Percentiles rank a stretch among this genome's conserved stretches.
phyloP scores from a whole-genome alignment of 2,888 invertebrate genomes.

The Lasioglossum villosulum region DNA sequence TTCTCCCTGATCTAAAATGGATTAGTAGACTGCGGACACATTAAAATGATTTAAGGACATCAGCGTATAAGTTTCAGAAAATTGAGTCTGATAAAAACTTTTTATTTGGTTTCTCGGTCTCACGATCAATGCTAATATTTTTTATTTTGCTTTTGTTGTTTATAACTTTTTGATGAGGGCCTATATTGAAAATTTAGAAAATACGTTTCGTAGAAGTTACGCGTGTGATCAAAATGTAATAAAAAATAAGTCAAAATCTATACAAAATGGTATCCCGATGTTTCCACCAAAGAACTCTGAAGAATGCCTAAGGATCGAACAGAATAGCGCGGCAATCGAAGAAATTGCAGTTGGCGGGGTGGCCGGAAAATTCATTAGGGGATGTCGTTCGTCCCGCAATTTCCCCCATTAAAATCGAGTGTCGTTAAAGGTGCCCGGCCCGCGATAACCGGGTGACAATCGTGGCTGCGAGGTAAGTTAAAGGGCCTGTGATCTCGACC shows the following conservation, averaged over 20 bases:
- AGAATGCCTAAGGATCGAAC: background rate
- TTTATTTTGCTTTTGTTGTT: no score
- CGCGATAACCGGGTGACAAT: slow-evolving; percentile 13
- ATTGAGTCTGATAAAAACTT: no score
- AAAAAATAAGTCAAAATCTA: background rate
- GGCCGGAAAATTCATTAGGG: slow-evolving; percentile 16
- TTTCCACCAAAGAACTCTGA: background rate
- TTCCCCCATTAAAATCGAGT: slow-evolving; percentile 35
- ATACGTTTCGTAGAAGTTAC: no score
- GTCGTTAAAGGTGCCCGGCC: slow-evolving; percentile 10
- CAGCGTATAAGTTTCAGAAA: no score
- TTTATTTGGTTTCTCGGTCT: no score
- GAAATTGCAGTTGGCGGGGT: background rate
- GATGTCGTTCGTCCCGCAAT: slow-evolving; percentile 1
- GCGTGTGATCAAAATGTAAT: no score
- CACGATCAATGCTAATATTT: no score
- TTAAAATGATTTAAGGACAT: no score
- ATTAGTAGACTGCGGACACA: background rate
- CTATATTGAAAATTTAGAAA: no score
- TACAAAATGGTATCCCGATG: background rate
- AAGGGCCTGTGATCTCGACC: background rate
- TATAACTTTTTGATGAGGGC: no score
- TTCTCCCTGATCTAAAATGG: background rate
- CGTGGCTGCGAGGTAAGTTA: background rate
- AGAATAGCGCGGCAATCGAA: background rate